Conservation (phyloP, 2,797 vertebrate species). For the Heterohyrax brucei region DNA sequence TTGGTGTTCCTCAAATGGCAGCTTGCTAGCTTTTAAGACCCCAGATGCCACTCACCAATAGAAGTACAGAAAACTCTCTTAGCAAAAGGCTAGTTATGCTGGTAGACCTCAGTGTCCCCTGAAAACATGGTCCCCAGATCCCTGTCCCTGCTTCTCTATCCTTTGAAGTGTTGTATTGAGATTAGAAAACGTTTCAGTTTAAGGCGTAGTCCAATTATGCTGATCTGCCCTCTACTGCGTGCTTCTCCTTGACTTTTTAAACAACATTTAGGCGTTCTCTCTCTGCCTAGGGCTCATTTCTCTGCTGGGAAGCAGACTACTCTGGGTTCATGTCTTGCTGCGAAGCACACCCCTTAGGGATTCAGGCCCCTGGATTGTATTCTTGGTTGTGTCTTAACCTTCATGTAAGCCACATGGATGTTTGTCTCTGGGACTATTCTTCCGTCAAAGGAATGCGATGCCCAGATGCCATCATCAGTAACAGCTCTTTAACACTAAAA, state of each 20-base stretch:
- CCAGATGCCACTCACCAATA: too few species aligned
- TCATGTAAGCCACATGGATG: background rate
- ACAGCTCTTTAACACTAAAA: background rate
- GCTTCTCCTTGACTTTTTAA: background rate
- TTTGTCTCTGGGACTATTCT: background rate
- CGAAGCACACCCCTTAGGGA: background rate
- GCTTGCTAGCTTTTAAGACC: too few species aligned
- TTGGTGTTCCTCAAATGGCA: too few species aligned
- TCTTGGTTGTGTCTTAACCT: background rate
- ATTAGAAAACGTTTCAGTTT: too few species aligned
- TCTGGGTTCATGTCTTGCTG: background rate
- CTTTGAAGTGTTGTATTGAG: too few species aligned
- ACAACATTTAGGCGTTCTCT: background rate
- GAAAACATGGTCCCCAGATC: too few species aligned
- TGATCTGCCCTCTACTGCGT: too few species aligned
- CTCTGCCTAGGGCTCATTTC: background rate
- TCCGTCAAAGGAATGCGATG: background rate
- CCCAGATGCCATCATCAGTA: background rate
- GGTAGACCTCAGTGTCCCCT: too few species aligned
- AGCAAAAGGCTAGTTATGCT: too few species aligned
- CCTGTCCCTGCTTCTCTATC: too few species aligned
- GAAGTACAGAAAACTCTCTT: too few species aligned
- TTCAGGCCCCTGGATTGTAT: background rate
- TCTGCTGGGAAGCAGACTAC: background rate
- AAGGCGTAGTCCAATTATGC: too few species aligned